phyloP scores from a whole-genome alignment of 2,797 vertebrate genomes.

The Characodon lateralis region DNA sequence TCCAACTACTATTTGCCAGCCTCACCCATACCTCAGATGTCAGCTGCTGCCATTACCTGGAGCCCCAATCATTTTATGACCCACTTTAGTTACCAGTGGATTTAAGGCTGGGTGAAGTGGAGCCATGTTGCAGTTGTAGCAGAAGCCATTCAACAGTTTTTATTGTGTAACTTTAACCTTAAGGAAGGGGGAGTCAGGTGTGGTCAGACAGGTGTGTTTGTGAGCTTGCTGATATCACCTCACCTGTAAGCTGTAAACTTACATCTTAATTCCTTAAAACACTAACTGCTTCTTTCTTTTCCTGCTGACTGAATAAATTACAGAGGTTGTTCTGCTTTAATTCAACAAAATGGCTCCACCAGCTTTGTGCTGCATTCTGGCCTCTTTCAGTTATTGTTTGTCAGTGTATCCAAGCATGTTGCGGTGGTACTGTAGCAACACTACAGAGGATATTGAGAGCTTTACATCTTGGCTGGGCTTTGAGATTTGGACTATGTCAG shows the following conservation, averaged over 20 bases:
- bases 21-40: slow-evolving; percentile 24
- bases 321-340: neutral
- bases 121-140: neutral
- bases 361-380: neutral
- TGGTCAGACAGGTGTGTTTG: slow-evolving; percentile 71
- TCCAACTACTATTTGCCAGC: slow-evolving; percentile 1
- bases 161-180: slow-evolving; percentile 43
- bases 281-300: neutral
- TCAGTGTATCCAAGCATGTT: slow-evolving; percentile 24
- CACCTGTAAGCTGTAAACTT: slow-evolving; percentile 15
- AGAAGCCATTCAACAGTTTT: slow-evolving; percentile 8
- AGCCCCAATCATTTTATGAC: neutral
- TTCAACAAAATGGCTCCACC: slow-evolving; percentile 6
- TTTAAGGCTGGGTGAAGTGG: neutral
- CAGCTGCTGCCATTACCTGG: slow-evolving; percentile 27
- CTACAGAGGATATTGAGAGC: slow-evolving; percentile 59
- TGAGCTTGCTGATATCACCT: slow-evolving; percentile 36
- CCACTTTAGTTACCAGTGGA: neutral
- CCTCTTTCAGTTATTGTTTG: slow-evolving; percentile 7
- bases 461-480: slow-evolving; percentile 47
- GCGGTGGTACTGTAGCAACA: slow-evolving; percentile 43
- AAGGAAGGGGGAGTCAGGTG: slow-evolving; percentile 52
- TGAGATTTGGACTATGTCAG: slow-evolving; percentile 71
- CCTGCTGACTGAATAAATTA: slow-evolving; percentile 24
- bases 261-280: neutral